These are phyloP conservation scores for Subacronicta megacephala DNA, from an alignment of 2,888 invertebrate genomes.

Conservation along the genomic window DNA sequence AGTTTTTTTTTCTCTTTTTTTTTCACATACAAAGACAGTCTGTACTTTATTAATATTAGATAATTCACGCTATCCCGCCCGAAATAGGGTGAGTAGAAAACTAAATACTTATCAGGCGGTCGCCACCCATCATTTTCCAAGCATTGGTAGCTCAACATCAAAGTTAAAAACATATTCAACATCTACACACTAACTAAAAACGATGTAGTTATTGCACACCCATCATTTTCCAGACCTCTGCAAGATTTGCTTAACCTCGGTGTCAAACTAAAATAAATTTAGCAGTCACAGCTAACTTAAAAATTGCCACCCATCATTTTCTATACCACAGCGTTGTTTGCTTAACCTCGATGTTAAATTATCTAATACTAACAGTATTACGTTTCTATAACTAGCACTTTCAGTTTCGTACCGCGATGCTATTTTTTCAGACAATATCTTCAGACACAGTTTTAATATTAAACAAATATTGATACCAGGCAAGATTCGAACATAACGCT, in stretches of 20 bases:
- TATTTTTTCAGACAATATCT: not conserved
- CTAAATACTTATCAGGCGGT: not conserved
- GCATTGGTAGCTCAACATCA: not conserved
- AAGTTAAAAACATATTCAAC: too few relatives aligned
- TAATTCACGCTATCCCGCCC: slow-evolving; percentile 6
- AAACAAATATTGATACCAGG: too few relatives aligned
- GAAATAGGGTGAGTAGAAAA: not conserved
- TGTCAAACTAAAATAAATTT: not conserved
- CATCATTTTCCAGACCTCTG: not conserved
- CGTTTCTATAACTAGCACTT: slow-evolving; percentile 43
- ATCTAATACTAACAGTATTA: slow-evolving; percentile 37
- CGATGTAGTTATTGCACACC: not conserved
- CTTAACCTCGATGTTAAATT: slow-evolving; percentile 26
- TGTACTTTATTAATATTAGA: slow-evolving; percentile 25
- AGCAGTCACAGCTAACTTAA: not conserved
- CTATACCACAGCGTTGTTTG: slow-evolving; percentile 7
- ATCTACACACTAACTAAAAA: too few relatives aligned
- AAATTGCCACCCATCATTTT: slow-evolving; percentile 20
- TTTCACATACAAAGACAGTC: slow-evolving; percentile 35
- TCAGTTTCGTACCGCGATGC: slow-evolving; percentile 20
- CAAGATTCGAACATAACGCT: too few relatives aligned
- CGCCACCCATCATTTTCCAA: slow-evolving; percentile 16
- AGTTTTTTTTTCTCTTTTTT: slow-evolving; percentile 19
- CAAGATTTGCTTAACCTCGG: not conserved
- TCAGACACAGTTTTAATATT: too few relatives aligned